Conservation (phyloP, 2,888 invertebrate species). For the Epirrita christyi region DNA sequence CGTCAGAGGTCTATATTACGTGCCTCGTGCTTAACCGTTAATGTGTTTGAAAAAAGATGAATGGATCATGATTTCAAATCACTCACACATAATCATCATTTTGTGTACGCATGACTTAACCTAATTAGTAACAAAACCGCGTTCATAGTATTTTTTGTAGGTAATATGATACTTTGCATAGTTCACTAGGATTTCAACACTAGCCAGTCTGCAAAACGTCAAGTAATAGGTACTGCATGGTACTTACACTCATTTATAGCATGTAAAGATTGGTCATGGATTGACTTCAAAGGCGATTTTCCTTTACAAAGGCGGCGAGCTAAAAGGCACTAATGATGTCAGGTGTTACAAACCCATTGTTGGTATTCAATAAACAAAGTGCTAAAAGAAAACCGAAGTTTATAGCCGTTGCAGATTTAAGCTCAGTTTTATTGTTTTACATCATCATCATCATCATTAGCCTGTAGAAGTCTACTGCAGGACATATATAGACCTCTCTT, state of each 20-base stretch:
- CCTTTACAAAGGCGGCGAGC: conserved; percentile 49
- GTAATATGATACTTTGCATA: too few relatives aligned
- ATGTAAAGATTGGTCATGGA: conserved; percentile 26
- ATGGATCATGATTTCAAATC: too few relatives aligned
- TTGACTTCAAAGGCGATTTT: conserved; percentile 26
- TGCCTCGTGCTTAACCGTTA: too few relatives aligned
- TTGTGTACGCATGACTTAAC: too few relatives aligned
- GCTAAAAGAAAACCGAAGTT: conserved; percentile 69
- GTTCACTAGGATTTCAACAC: background rate
- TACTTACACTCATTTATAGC: conserved; percentile 29
- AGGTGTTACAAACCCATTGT: conserved; percentile 65
- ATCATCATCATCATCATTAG: too few relatives aligned
- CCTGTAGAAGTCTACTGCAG: too few relatives aligned
- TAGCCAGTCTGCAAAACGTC: conserved; percentile 2
- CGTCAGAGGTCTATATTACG: too few relatives aligned
- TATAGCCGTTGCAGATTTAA: conserved; percentile 66
- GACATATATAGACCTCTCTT: too few relatives aligned
- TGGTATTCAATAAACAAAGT: conserved; percentile 62
- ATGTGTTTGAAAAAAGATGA: too few relatives aligned
- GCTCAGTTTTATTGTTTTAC: conserved; percentile 49
- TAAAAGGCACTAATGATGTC: conserved; percentile 62
- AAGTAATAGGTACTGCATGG: conserved; percentile 4
- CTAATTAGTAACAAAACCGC: too few relatives aligned
- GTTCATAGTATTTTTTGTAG: too few relatives aligned
- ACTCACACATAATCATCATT: too few relatives aligned